These are phyloP conservation scores for Ladona fulva DNA, from an alignment of 1,140 invertebrate species.

Conservation along the genomic window DNA sequence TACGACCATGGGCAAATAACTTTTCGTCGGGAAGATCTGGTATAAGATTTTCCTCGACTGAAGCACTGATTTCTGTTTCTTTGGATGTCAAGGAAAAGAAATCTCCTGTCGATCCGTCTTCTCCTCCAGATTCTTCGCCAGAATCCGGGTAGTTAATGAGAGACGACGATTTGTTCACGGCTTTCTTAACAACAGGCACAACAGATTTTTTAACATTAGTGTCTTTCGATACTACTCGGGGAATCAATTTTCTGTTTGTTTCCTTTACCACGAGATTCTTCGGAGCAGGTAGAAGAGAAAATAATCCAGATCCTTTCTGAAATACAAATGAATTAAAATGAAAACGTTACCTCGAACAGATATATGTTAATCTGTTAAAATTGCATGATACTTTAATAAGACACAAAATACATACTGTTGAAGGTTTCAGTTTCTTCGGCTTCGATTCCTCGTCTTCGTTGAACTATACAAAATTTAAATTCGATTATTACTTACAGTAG, in stretches of 20 bases:
- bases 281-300: not conserved
- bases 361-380: no score
- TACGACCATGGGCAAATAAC: not conserved
- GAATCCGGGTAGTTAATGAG: conserved; percentile 4
- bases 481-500: no score
- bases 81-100: conserved; percentile 15
- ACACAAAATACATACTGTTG: not conserved
- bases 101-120: conserved; percentile 24
- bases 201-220: conserved; percentile 25
- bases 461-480: not conserved
- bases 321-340: not conserved
- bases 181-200: not conserved
- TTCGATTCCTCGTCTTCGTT: not conserved
- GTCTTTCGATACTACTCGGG: conserved; percentile 5
- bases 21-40: not conserved
- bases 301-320: not conserved
- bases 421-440: not conserved
- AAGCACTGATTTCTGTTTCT: not conserved
- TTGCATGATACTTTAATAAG: not conserved
- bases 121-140: conserved; percentile 28
- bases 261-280: not conserved
- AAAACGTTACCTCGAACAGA: no score
- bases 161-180: not conserved
- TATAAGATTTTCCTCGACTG: not conserved
- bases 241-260: not conserved